Conservation (phyloP, 2,888 invertebrate species). For the Chymomyza amoena region DNA sequence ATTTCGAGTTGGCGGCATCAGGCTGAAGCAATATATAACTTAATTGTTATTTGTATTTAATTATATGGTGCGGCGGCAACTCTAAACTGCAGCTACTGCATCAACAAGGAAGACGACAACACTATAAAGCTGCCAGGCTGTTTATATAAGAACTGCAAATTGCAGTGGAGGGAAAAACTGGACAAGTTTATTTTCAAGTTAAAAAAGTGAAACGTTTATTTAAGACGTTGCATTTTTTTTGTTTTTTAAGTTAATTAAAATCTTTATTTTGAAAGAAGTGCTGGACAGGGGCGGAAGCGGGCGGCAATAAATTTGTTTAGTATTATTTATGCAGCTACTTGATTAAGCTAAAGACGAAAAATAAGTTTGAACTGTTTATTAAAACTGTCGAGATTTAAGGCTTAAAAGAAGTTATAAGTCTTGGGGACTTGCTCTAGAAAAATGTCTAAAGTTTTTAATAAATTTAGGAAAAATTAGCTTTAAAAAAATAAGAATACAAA, state of each 20-base stretch:
- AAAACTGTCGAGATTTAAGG: not conserved
- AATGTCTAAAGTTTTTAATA: too few species aligned
- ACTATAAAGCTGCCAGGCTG: slow-evolving; percentile 4
- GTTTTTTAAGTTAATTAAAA: slow-evolving; percentile 36
- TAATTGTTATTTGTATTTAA: slow-evolving; percentile 57
- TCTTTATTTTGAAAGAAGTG: slow-evolving; percentile 32
- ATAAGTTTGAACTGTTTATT: not conserved
- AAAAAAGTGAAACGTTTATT: slow-evolving; percentile 5
- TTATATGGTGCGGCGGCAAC: slow-evolving; percentile 35
- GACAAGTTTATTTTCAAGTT: not conserved
- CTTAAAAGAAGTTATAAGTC: too few species aligned
- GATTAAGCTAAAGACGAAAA: not conserved
- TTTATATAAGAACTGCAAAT: slow-evolving; percentile 17
- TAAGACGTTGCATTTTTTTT: slow-evolving; percentile 20
- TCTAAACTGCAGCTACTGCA: not conserved
- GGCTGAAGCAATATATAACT: slow-evolving; percentile 21
- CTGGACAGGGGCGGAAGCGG: not conserved
- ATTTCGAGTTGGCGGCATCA: slow-evolving; percentile 11
- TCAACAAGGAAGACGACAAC: slow-evolving; percentile 1
- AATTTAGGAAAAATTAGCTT: too few species aligned
- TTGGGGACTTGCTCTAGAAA: too few species aligned
- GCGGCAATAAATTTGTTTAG: too few species aligned
- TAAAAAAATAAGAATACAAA: too few species aligned
- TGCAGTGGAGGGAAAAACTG: not conserved
- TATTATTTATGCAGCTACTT: not conserved